These are phyloP conservation scores for Drosophila biarmipes DNA, from an alignment of 1,140 invertebrate genomes.

Conservation along the genomic window DNA sequence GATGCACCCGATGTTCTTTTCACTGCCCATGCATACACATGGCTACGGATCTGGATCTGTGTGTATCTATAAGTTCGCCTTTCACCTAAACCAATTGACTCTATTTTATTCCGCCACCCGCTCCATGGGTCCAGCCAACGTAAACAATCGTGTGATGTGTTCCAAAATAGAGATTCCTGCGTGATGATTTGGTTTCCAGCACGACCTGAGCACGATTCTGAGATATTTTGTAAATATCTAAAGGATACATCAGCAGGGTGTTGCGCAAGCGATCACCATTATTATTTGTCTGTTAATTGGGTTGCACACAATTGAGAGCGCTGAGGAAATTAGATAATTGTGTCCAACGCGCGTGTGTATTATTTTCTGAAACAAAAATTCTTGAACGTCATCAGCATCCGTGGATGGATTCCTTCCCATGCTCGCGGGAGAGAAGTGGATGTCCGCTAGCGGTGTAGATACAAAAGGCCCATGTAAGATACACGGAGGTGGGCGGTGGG, in stretches of 20 bases:
- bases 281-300: slow-evolving; percentile 36
- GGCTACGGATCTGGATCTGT: slow-evolving; percentile 17
- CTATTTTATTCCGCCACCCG: slow-evolving; percentile 23
- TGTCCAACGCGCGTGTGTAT: slow-evolving; percentile 30
- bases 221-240: background rate
- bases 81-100: slow-evolving; percentile 48
- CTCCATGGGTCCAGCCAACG: slow-evolving; percentile 19
- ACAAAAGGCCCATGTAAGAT: slow-evolving; percentile 44
- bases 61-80: slow-evolving; percentile 26
- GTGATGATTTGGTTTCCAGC: background rate
- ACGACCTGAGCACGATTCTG: slow-evolving; percentile 8
- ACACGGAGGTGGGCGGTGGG: slow-evolving; percentile 9
- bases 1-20: slow-evolving; percentile 49
- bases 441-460: slow-evolving; percentile 28
- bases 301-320: slow-evolving; percentile 28
- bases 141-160: slow-evolving; percentile 23
- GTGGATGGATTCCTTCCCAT: slow-evolving; percentile 27
- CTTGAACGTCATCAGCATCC: slow-evolving; percentile 35
- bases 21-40: slow-evolving; percentile 32
- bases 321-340: slow-evolving; percentile 43
- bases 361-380: slow-evolving; percentile 29
- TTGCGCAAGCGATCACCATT: slow-evolving; percentile 30
- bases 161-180: slow-evolving; percentile 20
- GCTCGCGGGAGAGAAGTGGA: slow-evolving; percentile 34
- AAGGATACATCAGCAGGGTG: background rate